Evolutionary conservation across 1,140 invertebrate species (phyloP).

Genomic region (Varroa destructor): DNA sequence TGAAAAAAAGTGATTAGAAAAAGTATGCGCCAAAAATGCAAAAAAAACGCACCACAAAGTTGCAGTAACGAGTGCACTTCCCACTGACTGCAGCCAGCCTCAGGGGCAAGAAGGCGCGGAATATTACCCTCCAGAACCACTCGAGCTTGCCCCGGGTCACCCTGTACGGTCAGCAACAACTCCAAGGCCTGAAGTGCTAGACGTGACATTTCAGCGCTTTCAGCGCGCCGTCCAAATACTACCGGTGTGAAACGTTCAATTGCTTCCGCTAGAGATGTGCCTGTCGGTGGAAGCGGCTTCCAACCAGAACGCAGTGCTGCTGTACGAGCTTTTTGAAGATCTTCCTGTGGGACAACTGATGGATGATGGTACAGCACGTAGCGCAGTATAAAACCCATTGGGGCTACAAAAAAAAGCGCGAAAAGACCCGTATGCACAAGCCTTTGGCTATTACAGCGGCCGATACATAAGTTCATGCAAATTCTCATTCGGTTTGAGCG

Average conservation of each 20-base stretch:
- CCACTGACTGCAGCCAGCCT: background rate
- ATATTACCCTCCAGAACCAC: background rate
- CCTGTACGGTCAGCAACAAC: background rate
- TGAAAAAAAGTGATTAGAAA: too few species aligned
- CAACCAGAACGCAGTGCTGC: constrained; percentile 4
- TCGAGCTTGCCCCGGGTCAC: background rate
- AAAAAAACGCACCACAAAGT: constrained; percentile 15
- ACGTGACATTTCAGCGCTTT: background rate
- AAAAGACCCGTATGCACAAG: too few species aligned
- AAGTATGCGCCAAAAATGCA: too few species aligned
- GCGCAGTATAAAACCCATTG: constrained; percentile 8
- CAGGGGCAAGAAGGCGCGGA: background rate
- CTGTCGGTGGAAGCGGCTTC: background rate
- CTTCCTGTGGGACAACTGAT: constrained; percentile 1
- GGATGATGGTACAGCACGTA: constrained; percentile 23
- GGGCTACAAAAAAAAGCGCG: background rate
- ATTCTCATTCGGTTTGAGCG: too few species aligned
- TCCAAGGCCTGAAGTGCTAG: constrained; percentile 15
- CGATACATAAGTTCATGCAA: too few species aligned
- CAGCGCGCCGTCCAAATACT: background rate
- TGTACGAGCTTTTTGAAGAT: constrained; percentile 1
- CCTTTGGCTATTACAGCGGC: too few species aligned
- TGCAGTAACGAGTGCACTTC: constrained; percentile 12
- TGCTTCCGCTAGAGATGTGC: background rate
- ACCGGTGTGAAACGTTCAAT: constrained; percentile 15